These are phyloP conservation scores for Aleiodes leptofemur DNA, from an alignment of 2,888 invertebrate species.

Conservation along the genomic window DNA sequence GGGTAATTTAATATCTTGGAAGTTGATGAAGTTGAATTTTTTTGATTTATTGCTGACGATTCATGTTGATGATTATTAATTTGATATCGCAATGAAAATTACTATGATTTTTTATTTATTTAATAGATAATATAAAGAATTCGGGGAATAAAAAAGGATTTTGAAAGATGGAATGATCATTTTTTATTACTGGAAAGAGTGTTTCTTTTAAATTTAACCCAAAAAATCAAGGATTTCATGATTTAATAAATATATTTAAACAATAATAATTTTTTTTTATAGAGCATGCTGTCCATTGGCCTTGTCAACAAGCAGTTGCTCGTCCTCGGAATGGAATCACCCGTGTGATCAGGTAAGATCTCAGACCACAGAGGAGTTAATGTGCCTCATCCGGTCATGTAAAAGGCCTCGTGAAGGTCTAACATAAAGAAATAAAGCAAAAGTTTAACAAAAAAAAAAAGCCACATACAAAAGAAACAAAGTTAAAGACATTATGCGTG, in stretches of 20 bases:
- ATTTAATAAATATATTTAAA: constrained; percentile 43
- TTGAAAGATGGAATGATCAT: no score
- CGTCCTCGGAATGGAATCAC: constrained; percentile 70
- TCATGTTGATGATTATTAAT: no score
- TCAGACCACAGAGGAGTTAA: constrained; percentile 28
- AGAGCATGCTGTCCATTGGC: constrained; percentile 71
- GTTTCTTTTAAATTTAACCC: background rate
- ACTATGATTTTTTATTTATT: no score
- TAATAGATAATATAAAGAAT: no score
- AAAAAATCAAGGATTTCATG: background rate
- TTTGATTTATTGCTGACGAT: no score
- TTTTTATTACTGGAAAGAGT: no score
- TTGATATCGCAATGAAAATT: no score
- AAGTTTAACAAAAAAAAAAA: background rate
- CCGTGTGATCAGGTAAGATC: constrained; percentile 67
- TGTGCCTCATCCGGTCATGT: constrained; percentile 38
- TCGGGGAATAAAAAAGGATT: no score
- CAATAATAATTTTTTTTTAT: constrained; percentile 31
- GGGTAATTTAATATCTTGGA: constrained; percentile 7
- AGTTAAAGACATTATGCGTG: background rate
- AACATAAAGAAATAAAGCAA: constrained; percentile 36
- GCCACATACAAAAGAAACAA: background rate
- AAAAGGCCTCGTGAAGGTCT: constrained; percentile 7
- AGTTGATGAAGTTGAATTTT: background rate
- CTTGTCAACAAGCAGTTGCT: constrained; percentile 69